Percentiles rank a stretch among this genome's conserved stretches.
phyloP scores from a whole-genome alignment of 2,797 vertebrate species.

The Cheirogaleus major region DNA sequence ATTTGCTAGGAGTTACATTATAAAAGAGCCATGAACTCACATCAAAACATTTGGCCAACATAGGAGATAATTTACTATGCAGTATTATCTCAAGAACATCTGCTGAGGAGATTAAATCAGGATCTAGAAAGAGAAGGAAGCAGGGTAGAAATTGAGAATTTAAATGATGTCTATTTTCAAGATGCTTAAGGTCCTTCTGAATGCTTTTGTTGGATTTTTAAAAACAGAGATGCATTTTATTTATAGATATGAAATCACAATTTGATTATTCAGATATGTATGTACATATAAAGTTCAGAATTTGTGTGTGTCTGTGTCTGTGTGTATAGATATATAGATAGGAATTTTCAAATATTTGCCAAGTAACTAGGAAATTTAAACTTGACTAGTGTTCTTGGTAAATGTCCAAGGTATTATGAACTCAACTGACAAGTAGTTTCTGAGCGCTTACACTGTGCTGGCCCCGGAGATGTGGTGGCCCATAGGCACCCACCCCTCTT shows the following conservation, averaged over 20 bases:
- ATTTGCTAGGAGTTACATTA: background rate
- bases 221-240: conserved; percentile 1
- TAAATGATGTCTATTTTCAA: background rate
- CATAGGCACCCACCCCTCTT: background rate
- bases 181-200: background rate
- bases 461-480: background rate
- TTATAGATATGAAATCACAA: background rate
- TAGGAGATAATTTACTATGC: background rate
- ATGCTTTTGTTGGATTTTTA: conserved; percentile 12
- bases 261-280: background rate
- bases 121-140: background rate
- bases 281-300: background rate
- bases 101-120: background rate
- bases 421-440: background rate
- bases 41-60: background rate
- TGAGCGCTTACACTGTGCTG: no score
- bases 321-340: background rate
- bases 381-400: background rate
- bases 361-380: background rate
- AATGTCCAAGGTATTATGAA: background rate
- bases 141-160: background rate
- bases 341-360: conserved; percentile 22
- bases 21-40: background rate
- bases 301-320: background rate
- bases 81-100: background rate